phyloP scores from a whole-genome alignment of 2,888 invertebrate species.

The Melanchra persicariae region DNA sequence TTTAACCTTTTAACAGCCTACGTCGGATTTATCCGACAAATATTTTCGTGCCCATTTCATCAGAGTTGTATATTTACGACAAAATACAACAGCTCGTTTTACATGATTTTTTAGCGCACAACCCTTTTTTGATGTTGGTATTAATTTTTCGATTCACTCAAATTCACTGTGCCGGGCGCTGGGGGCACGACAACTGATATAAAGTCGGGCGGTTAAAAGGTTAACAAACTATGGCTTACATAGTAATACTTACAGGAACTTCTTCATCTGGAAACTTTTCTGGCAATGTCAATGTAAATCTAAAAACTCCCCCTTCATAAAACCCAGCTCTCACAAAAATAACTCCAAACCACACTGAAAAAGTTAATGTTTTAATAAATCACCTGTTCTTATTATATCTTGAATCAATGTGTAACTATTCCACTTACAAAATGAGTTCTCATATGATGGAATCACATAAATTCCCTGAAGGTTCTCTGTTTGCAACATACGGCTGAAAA shows the following conservation, averaged over 20 bases:
- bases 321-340: constrained; percentile 97
- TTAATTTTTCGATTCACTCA: too few relatives aligned
- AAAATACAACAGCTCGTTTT: too few relatives aligned
- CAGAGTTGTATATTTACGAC: too few relatives aligned
- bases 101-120: too few relatives aligned
- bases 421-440: constrained; percentile 94
- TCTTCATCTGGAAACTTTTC: constrained; percentile 96
- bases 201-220: too few relatives aligned
- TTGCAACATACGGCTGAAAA: constrained; percentile 95
- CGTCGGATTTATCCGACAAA: too few relatives aligned
- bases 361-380: constrained; percentile 20
- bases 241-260: constrained; percentile 93
- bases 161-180: too few relatives aligned
- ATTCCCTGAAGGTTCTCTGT: constrained; percentile 96
- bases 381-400: neutral
- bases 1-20: too few relatives aligned
- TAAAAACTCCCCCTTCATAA: constrained; percentile 97
- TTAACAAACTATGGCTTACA: neutral
- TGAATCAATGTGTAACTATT: neutral
- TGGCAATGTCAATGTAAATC: constrained; percentile 96
- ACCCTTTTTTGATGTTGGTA: too few relatives aligned
- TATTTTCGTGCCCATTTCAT: too few relatives aligned
- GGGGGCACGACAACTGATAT: too few relatives aligned
- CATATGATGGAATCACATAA: constrained; percentile 97
- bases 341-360: constrained; percentile 97